Conservation (phyloP, 2,888 invertebrate species). For the Callosobruchus maculatus region DNA sequence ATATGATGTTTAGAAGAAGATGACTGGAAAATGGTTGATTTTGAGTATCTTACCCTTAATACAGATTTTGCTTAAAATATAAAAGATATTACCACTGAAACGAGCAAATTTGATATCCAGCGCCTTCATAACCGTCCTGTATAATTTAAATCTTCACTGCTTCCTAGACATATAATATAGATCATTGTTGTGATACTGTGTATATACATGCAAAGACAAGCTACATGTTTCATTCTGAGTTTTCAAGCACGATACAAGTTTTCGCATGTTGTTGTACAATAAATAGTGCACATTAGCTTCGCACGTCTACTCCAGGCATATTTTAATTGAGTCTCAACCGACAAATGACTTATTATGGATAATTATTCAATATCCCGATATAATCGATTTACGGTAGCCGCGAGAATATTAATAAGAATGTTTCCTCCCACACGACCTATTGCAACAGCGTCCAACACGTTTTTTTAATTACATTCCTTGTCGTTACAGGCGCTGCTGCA, state of each 20-base stretch:
- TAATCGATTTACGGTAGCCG: slow-evolving; percentile 34
- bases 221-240: neutral
- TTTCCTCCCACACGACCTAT: slow-evolving; percentile 9
- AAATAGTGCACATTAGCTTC: neutral
- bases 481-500: neutral
- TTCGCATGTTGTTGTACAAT: neutral
- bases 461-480: neutral
- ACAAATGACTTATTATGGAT: slow-evolving; percentile 35
- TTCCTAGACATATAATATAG: no score
- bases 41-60: no score
- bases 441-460: neutral
- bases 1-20: no score
- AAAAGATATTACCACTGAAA: no score
- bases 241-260: neutral
- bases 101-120: no score
- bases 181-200: no score
- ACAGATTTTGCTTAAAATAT: no score
- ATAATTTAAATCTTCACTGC: no score
- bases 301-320: slow-evolving; percentile 19
- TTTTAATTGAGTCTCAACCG: slow-evolving; percentile 34
- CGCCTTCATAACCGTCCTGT: no score
- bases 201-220: no score
- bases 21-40: no score
- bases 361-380: slow-evolving; percentile 34
- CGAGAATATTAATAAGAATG: slow-evolving; percentile 14